Conservation (phyloP, 2,797 vertebrate genomes). For the Rhinophrynus dorsalis region DNA sequence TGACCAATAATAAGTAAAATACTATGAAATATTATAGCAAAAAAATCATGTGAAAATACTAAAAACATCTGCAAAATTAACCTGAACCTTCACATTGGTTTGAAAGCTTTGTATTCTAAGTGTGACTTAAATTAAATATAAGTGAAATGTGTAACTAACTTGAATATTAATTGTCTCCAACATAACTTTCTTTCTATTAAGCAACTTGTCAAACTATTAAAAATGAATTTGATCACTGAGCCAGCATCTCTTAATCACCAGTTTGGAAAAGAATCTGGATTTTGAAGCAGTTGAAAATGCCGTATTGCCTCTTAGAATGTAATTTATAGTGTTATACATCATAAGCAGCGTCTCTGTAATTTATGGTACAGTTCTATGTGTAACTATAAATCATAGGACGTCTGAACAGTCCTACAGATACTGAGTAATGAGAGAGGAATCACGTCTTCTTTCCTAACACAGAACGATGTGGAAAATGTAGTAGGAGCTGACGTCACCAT, state of each 20-base stretch:
- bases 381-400: constrained; percentile 32
- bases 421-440: not conserved
- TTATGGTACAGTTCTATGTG: constrained; percentile 31
- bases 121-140: constrained; percentile 14
- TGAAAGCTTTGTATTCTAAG: not conserved
- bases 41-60: no score
- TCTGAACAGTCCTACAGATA: constrained; percentile 26
- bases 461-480: no score
- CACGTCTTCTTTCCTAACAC: not conserved
- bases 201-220: constrained; percentile 43
- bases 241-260: constrained; percentile 36
- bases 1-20: no score
- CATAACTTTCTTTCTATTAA: constrained; percentile 40
- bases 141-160: constrained; percentile 12
- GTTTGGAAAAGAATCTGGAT: constrained; percentile 4
- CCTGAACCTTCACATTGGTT: not conserved
- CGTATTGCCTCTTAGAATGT: constrained; percentile 41
- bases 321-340: constrained; percentile 46
- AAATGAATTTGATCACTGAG: constrained; percentile 13
- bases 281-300: constrained; percentile 40
- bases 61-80: constrained; percentile 22
- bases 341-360: constrained; percentile 32
- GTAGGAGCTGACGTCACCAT: no score
- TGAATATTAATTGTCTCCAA: constrained; percentile 18
- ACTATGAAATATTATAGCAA: no score